Conservation (phyloP, 37 sponge, comb jelly and placozoan species). For the Tethya wilhelma region DNA sequence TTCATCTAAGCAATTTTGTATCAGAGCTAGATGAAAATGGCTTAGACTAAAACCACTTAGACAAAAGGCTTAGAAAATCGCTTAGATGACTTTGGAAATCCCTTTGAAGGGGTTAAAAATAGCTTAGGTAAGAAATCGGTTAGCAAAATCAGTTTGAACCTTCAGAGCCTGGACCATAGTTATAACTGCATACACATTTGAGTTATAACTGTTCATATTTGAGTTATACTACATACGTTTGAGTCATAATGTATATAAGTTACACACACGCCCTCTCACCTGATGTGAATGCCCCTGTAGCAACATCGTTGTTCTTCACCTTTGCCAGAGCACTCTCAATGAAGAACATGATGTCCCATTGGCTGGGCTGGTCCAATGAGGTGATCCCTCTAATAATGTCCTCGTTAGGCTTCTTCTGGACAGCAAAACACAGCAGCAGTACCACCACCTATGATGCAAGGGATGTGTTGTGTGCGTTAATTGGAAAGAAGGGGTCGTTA, state of each 20-base stretch:
- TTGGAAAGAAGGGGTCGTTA: neutral
- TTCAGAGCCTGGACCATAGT: too few relatives aligned
- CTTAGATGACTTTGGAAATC: too few relatives aligned
- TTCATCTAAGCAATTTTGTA: too few relatives aligned
- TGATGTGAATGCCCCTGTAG: conserved; percentile 34
- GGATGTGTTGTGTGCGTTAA: neutral
- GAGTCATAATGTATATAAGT: neutral
- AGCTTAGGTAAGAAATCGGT: too few relatives aligned
- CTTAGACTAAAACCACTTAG: too few relatives aligned
- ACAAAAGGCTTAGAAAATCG: too few relatives aligned
- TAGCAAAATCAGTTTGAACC: too few relatives aligned
- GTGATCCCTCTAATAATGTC: conserved; percentile 43
- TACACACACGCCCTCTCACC: conserved; percentile 11
- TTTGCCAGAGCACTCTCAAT: conserved; percentile 45
- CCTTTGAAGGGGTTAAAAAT: too few relatives aligned
- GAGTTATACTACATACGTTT: too few relatives aligned
- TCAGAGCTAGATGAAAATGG: too few relatives aligned
- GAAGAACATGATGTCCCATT: conserved; percentile 62
- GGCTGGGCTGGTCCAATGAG: conserved; percentile 18
- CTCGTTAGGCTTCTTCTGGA: conserved; percentile 50
- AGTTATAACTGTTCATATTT: too few relatives aligned
- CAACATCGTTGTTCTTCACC: conserved; percentile 24
- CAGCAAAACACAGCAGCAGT: conserved; percentile 48
- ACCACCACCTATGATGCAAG: conserved; percentile 60
- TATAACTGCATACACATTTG: too few relatives aligned